These are phyloP conservation scores for Tapera naevia DNA, from an alignment of 2,797 vertebrate species.

Conservation along the genomic window DNA sequence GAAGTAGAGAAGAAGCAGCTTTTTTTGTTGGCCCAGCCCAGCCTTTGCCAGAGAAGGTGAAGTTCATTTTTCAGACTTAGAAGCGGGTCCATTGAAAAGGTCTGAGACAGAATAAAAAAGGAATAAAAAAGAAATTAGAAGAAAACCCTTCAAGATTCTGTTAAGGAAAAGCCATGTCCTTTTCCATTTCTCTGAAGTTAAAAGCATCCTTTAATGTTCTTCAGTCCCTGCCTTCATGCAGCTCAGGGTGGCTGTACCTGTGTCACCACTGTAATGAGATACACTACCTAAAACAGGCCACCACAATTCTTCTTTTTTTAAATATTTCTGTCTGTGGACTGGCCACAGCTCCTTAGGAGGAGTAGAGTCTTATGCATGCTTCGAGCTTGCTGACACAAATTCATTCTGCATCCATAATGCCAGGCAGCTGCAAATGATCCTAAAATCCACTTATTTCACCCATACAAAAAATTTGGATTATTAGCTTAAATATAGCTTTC, in stretches of 20 bases:
- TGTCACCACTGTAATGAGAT: background rate
- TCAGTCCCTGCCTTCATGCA: background rate
- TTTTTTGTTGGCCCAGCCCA: background rate
- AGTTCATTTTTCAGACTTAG: conserved; percentile 10
- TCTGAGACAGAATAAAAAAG: background rate
- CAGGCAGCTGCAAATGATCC: background rate
- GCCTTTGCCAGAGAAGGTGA: background rate
- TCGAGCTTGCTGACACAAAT: conserved; percentile 11
- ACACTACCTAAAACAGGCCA: background rate
- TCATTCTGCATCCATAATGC: background rate
- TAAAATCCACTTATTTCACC: conserved; percentile 16
- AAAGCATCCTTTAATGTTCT: background rate
- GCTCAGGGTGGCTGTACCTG: background rate
- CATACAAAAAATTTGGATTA: background rate
- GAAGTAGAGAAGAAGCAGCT: background rate
- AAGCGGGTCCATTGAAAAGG: background rate
- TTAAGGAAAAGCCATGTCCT: background rate
- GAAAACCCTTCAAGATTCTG: background rate
- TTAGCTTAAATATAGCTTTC: conserved; percentile 34
- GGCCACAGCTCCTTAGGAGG: background rate
- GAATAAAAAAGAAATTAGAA: background rate
- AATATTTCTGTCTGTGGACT: background rate
- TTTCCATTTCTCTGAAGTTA: conserved; percentile 10
- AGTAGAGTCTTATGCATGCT: background rate
- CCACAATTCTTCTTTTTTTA: background rate